Base-by-base conservation (phyloP, 2,797 vertebrate species). In the Neosalanx taihuensis region DNA sequence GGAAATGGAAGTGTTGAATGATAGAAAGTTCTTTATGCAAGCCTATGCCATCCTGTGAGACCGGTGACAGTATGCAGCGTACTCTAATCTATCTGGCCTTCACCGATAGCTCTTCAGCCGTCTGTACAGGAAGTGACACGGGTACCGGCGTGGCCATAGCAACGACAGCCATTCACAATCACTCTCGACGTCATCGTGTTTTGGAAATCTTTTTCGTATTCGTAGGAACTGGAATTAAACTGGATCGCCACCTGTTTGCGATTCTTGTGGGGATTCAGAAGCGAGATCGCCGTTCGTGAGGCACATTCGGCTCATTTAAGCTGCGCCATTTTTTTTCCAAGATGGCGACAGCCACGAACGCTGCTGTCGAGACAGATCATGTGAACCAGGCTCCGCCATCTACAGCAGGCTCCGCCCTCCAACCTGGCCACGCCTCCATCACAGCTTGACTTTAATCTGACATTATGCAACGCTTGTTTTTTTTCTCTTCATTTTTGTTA, bases 381-480 rank as follows among this genome's bases (percentile, higher is more conserved):
- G 29, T 1, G 6, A 33, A 63, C 6, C 12, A 15, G 31, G 17
- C 3, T 37, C 69, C 75, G 37, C 66, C 69, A 4, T 10, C 12
- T 15, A 59, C 53, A 6, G 23, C 20, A 30, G 13, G 20, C 73
- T 56, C 63, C 18, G 5, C 67, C 64, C 67, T 41, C 61, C 63
- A 71, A 57, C n/a, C 72, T 71, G 67, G 70, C 72, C 72, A 65
- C 69, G 62, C 61, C 72, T 64, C 71, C 69, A 69, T 78, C 72
- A 78, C 71, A 83, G 75, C 87, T 80, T 67, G 68, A 87, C 72
- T 78, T 31, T 76, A 31, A 86, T 83, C 83, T 89, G 83, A 89
- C 76, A 72, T 91, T 91, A 83, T 83, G 90, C 90, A 91, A 91
- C 89, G 84, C 73, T 30, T 51, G 37, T 53, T 53, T 74, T 70